A percentile compares a stretch with the other conserved stretches of the same genome.
These are phyloP conservation scores for Mus musculus DNA, from an alignment of 2,113 vertebrate genomes.

Conservation along the genomic window DNA sequence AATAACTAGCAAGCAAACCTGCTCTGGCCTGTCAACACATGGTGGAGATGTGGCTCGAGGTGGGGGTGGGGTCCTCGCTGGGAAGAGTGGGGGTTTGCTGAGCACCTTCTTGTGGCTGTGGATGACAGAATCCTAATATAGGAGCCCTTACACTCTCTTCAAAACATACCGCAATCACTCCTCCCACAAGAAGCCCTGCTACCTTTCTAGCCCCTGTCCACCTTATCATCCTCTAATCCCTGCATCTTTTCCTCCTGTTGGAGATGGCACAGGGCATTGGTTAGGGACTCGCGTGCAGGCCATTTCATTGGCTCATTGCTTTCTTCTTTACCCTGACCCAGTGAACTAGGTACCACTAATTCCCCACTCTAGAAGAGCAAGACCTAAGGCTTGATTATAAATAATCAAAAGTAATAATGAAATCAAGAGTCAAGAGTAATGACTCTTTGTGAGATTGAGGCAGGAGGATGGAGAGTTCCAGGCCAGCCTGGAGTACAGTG, in stretches of 20 bases:
- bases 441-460: background rate
- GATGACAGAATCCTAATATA: background rate
- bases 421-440: background rate
- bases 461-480: background rate
- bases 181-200: background rate
- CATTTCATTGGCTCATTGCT: background rate
- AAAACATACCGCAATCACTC: background rate
- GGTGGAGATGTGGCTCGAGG: accelerated
- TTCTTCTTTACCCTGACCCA: background rate
- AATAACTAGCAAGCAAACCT: conserved; percentile 23
- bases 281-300: background rate
- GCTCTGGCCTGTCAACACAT: conserved; percentile 28
- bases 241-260: background rate
- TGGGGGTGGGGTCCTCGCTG: no score
- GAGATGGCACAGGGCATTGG: accelerated
- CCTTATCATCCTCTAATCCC: accelerated
- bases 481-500: background rate
- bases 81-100: background rate
- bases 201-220: accelerated
- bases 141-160: background rate
- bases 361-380: background rate
- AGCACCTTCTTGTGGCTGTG: background rate
- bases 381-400: background rate
- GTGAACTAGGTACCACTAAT: background rate
- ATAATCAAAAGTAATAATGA: background rate